Conservation (phyloP, 2,888 invertebrate genomes). For the Ommatoiulus sabulosus region DNA sequence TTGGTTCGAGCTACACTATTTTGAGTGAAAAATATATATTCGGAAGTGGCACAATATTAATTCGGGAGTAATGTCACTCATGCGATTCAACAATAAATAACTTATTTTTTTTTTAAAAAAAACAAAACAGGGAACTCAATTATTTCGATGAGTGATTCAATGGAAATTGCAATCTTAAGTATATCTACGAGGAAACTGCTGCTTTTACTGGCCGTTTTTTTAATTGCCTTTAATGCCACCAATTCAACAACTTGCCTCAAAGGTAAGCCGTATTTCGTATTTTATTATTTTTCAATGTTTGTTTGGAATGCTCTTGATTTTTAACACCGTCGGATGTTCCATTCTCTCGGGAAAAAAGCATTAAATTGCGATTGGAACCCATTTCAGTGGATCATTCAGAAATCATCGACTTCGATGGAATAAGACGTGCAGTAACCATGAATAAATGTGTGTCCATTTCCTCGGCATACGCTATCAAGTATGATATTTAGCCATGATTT, state of each 20-base stretch:
- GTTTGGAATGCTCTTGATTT: too few relatives aligned
- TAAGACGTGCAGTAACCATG: neutral
- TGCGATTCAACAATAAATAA: neutral
- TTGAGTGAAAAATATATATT: neutral
- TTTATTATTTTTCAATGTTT: neutral
- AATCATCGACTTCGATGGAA: neutral
- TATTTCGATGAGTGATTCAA: constrained; percentile 7
- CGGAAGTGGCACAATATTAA: neutral
- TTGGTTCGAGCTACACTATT: neutral
- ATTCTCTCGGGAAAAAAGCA: neutral
- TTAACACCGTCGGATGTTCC: too few relatives aligned
- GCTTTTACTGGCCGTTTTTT: neutral
- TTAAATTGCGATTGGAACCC: neutral
- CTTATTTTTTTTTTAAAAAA: neutral
- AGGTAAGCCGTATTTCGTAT: constrained; percentile 7
- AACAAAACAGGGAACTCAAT: neutral
- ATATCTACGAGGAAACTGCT: constrained; percentile 45
- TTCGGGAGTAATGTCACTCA: neutral
- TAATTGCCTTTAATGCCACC: constrained; percentile 32
- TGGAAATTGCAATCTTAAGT: constrained; percentile 38
- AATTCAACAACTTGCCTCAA: constrained; percentile 49
- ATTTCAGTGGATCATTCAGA: constrained; percentile 26
- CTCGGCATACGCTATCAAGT: constrained; percentile 39
- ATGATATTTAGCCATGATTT: neutral
- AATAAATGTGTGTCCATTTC: constrained; percentile 41